Evolutionary conservation across 2,888 invertebrate genomes (phyloP), one percentile per base, ranked within the genome.

Genomic region (Leptopilina syphax): DNA sequence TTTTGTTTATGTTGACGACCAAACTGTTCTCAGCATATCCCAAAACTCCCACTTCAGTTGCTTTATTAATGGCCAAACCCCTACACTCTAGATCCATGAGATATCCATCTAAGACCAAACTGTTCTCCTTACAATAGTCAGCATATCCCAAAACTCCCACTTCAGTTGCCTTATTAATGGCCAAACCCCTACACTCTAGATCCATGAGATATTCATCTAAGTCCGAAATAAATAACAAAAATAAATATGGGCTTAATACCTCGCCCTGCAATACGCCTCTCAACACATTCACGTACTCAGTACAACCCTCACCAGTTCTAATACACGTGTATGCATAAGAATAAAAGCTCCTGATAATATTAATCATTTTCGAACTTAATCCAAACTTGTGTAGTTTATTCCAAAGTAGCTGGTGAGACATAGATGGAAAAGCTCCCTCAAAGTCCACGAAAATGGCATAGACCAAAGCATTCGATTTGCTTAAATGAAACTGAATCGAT

Each of bases 111-210:
- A n/a, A n/a, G n/a, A n/a, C n/a, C n/a, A n/a, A n/a, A n/a, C n/a
- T n/a, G n/a, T n/a, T n/a, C n/a, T n/a, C n/a, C n/a, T n/a, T n/a
- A 34, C 10, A 24, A 13, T 9, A 34, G 4, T 34, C 65, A 3
- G 65, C 34, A 65, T 27, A 34, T 27, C 65, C 34, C 9, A 34
- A 13, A 24, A 50, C 68, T n/a, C 44, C 50, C 41, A 78, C 67
- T 54, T 50, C 63, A 12, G 27, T n/a, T n/a, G n/a, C n/a, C n/a
- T n/a, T n/a, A n/a, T n/a, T n/a, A n/a, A n/a, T n/a, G n/a, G n/a
- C n/a, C n/a, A n/a, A n/a, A n/a, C n/a, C n/a, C n/a, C n/a, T n/a
- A n/a, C n/a, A n/a, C n/a, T n/a, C n/a, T n/a, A n/a, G n/a, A n/a
- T n/a, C n/a, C n/a, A n/a, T n/a, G n/a, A n/a, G n/a, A n/a, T n/a